Conservation (phyloP, 2,888 invertebrate genomes). For the Torymus texanus region DNA sequence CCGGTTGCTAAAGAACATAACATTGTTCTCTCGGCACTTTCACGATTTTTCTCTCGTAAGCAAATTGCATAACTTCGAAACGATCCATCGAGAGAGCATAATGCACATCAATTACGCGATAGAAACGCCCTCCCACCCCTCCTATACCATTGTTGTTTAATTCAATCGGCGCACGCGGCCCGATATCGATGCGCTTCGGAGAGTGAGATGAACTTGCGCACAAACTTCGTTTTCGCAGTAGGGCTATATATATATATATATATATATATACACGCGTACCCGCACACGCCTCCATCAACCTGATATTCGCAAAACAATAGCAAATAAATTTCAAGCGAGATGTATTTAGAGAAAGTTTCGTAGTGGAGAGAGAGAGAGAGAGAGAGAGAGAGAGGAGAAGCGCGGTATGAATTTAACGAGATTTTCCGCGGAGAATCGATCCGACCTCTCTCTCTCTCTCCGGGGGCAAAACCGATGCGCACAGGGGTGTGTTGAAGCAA, state of each 20-base stretch:
- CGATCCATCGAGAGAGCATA: not conserved
- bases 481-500: too few relatives aligned
- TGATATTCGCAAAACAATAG: conserved; percentile 24
- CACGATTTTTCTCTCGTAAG: too few relatives aligned
- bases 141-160: too few relatives aligned
- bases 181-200: not conserved
- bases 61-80: conserved; percentile 16
- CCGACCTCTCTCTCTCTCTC: not conserved
- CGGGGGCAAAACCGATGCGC: conserved; percentile 10
- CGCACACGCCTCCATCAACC: not conserved
- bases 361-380: conserved; percentile 21
- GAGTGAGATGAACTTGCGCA: too few relatives aligned
- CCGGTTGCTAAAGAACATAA: too few relatives aligned
- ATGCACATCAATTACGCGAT: not conserved
- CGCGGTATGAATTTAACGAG: conserved; percentile 36
- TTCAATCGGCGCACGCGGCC: too few relatives aligned
- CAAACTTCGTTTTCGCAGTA: not conserved
- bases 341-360: conserved; percentile 28
- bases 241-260: too few relatives aligned
- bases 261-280: too few relatives aligned
- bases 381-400: conserved; percentile 18
- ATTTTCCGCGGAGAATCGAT: conserved; percentile 16
- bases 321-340: conserved; percentile 30
- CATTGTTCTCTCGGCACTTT: too few relatives aligned
- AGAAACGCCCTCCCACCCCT: not conserved